Base-by-base conservation (phyloP, 2,888 invertebrate species). In the Meteorus cinctellus region DNA sequence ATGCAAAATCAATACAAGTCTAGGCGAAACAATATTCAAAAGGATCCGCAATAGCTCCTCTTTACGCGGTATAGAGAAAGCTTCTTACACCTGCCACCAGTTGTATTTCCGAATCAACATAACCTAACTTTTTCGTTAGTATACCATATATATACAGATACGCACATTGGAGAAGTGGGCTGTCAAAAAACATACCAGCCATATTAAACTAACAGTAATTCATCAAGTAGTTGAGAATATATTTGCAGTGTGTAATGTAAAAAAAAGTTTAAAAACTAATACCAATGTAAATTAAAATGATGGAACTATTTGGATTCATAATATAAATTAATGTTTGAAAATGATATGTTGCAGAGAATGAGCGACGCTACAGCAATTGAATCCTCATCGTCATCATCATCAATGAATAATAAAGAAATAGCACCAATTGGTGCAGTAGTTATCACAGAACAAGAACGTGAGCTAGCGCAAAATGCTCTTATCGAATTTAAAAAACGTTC, bases 401-500 rank as follows among this genome's bases (percentile, higher is more conserved):
- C 19, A 19, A 65, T 8, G 8, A 65, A 19, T 19, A 65, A 65
- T 34, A 65, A 65, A 19, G 65, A 65, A 41, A 8, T 19, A 12
- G 36, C 19, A 72, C 77, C 77, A 41, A 45, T 67, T 10, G 77
- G 77, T 3, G 79, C 80, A 2, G 76, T 82, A 6, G 85, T 85
- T 8, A 85, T 88, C 79, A 86, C 91, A 1, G 92, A 92, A 19
- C 90, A 90, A 74, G 92, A 92, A 81, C 89, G 91, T 34, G 93
- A 94, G 80, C 90, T 93, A 74, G 93, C 93, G 0, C 90, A 92
- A 67, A 89, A 91, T 80, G 94, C 94, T 0, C 89, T 92, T 67
- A 90, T 91, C 78, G 93, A 93, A 83, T 95, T 93, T 89, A 90
- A 92, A 78, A 92, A 92, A 83, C 93, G 93, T 80, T 93, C 94